These are phyloP conservation scores for Griposia aprilina DNA, from an alignment of 2,888 invertebrate species.

Conservation along the genomic window DNA sequence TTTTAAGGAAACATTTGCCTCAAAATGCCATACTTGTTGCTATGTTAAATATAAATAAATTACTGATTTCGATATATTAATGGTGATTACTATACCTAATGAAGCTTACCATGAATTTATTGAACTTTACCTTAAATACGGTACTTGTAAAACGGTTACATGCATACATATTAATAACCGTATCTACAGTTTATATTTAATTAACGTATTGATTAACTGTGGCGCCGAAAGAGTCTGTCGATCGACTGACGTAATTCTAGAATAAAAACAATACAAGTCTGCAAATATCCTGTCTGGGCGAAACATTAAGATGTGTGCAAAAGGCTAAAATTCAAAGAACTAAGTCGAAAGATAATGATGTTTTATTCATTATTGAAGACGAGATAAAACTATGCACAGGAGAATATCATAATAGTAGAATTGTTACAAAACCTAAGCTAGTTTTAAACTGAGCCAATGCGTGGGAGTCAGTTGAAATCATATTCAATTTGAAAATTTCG, in stretches of 20 bases:
- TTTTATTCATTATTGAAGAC: conserved; percentile 25
- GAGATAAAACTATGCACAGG: background rate
- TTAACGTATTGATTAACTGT: conserved; percentile 17
- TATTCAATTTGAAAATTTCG: conserved; percentile 5
- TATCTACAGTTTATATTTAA: conserved; percentile 32
- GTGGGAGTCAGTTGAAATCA: conserved; percentile 21
- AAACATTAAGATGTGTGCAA: conserved; percentile 31
- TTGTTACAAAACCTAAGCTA: conserved; percentile 28
- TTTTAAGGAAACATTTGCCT: conserved; percentile 8
- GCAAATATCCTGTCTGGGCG: conserved; percentile 39
- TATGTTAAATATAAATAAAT: conserved; percentile 14
- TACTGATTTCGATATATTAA: background rate
- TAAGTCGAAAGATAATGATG: conserved; percentile 19
- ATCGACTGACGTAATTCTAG: conserved; percentile 51
- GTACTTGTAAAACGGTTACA: conserved; percentile 19
- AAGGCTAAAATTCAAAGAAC: conserved; percentile 10
- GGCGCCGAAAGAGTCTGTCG: conserved; percentile 34
- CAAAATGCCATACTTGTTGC: conserved; percentile 1
- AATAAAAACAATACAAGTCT: conserved; percentile 45
- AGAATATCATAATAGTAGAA: background rate
- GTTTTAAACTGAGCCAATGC: conserved; percentile 36
- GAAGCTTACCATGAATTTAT: conserved; percentile 5
- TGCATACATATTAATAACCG: background rate
- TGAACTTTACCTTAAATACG: background rate
- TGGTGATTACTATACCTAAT: background rate